These are phyloP conservation scores for Eupeodes corollae DNA, from an alignment of 1,140 invertebrate species.

Conservation along the genomic window DNA sequence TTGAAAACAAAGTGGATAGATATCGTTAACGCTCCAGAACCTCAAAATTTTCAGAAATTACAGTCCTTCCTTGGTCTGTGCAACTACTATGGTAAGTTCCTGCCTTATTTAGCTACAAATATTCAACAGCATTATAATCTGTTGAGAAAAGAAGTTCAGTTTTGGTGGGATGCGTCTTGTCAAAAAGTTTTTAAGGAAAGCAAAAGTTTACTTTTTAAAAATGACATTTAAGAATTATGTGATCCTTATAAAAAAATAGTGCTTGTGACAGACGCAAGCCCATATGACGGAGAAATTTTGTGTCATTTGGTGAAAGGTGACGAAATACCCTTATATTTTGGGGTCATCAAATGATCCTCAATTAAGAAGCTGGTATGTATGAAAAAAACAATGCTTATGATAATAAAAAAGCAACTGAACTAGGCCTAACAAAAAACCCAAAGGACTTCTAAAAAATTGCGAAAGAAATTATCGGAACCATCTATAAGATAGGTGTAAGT, in stretches of 20 bases:
- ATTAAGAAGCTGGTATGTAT: too few relatives aligned
- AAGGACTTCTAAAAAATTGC: too few relatives aligned
- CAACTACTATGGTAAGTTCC: slow-evolving; percentile 30
- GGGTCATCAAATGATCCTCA: too few relatives aligned
- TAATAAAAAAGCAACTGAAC: too few relatives aligned
- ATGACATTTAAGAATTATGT: slow-evolving; percentile 18
- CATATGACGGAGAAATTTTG: slow-evolving; percentile 16
- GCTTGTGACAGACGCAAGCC: slow-evolving; percentile 10
- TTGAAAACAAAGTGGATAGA: slow-evolving; percentile 33
- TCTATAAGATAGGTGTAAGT: too few relatives aligned
- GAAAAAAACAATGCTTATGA: too few relatives aligned
- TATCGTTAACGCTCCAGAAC: slow-evolving; percentile 23
- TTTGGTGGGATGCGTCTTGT: slow-evolving; percentile 8
- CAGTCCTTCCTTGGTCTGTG: slow-evolving; percentile 27
- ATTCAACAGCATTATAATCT: slow-evolving; percentile 21
- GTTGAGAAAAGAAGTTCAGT: slow-evolving; percentile 7
- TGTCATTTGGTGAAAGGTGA: slow-evolving; percentile 15
- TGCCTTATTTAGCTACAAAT: slow-evolving; percentile 14
- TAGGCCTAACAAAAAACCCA: too few relatives aligned
- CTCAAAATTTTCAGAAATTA: slow-evolving; percentile 28
- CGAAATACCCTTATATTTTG: slow-evolving; percentile 34
- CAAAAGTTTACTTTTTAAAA: slow-evolving; percentile 6
- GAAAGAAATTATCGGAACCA: too few relatives aligned
- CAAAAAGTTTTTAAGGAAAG: slow-evolving; percentile 7
- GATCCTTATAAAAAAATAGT: slow-evolving; percentile 10